Conservation (phyloP, 2,113 vertebrate genomes). For the Xenotilapia flavipinnis region DNA sequence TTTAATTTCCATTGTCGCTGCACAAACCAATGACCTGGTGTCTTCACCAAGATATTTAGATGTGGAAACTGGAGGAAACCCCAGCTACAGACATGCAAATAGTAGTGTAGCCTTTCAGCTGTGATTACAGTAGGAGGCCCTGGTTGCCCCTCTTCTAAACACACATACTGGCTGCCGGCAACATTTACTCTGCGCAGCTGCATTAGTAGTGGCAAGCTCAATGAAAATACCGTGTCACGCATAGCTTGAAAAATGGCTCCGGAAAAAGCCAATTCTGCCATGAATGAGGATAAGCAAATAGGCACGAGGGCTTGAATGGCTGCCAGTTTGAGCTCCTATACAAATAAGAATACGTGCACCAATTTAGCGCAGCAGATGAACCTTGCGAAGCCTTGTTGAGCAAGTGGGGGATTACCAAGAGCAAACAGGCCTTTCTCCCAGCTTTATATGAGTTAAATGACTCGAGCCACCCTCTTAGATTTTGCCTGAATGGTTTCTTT, state of each 20-base stretch:
- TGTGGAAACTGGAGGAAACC: constrained; percentile 16
- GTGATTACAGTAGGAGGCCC: constrained; percentile 42
- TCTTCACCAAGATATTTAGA: constrained; percentile 15
- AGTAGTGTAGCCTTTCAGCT: constrained; percentile 36
- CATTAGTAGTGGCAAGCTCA: constrained; percentile 58
- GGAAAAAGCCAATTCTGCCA: constrained; percentile 66
- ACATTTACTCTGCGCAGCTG: constrained; percentile 43
- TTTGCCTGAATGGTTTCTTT: constrained; percentile 63
- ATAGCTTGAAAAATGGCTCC: constrained; percentile 59
- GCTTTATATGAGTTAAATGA: constrained; percentile 72
- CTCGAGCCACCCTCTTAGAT: constrained; percentile 63
- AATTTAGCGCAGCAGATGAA: constrained; percentile 68
- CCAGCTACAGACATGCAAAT: constrained; percentile 53
- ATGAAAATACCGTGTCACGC: constrained; percentile 58
- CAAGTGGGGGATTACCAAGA: constrained; percentile 70
- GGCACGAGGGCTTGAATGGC: constrained; percentile 66
- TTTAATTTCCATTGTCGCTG: constrained; percentile 18
- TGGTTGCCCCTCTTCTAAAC: constrained; percentile 12
- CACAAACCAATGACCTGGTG: not conserved
- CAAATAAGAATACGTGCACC: constrained; percentile 67
- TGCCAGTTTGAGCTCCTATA: constrained; percentile 67
- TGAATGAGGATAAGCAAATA: constrained; percentile 73
- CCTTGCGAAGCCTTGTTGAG: constrained; percentile 61
- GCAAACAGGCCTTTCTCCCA: constrained; percentile 64
- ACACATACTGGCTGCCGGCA: constrained; percentile 16